Conservation (phyloP, 1,140 invertebrate species). For the Lamellibrachia luymesi region DNA sequence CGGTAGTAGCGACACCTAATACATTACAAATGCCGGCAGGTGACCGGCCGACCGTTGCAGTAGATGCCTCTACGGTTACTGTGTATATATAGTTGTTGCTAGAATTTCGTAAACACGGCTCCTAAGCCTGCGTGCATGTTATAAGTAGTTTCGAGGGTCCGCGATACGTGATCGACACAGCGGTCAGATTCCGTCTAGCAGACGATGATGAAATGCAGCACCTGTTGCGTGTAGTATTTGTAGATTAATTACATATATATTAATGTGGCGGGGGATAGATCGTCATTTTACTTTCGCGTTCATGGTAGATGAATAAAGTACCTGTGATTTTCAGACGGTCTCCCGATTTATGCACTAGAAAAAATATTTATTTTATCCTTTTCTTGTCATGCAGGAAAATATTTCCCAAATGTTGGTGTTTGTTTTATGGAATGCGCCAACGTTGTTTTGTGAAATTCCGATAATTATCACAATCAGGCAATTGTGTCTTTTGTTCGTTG, state of each 20-base stretch:
- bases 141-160: neutral
- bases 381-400: neutral
- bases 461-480: too few relatives aligned
- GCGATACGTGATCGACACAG: neutral
- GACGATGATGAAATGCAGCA: neutral
- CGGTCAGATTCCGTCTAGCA: neutral
- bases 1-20: neutral
- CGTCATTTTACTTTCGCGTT: neutral
- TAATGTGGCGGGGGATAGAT: neutral
- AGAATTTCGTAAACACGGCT: neutral
- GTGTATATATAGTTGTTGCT: slow-evolving; percentile 5
- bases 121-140: neutral
- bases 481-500: neutral
- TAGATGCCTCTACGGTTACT: neutral
- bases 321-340: neutral
- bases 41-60: neutral
- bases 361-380: too few relatives aligned
- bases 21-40: neutral
- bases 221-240: neutral
- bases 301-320: neutral
- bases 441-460: too few relatives aligned
- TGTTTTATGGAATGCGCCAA: too few relatives aligned
- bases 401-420: neutral
- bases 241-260: neutral
- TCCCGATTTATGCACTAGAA: neutral